These are phyloP conservation scores for Loris lydekkerianus DNA, from an alignment of 2,797 vertebrate species.

Conservation along the genomic window DNA sequence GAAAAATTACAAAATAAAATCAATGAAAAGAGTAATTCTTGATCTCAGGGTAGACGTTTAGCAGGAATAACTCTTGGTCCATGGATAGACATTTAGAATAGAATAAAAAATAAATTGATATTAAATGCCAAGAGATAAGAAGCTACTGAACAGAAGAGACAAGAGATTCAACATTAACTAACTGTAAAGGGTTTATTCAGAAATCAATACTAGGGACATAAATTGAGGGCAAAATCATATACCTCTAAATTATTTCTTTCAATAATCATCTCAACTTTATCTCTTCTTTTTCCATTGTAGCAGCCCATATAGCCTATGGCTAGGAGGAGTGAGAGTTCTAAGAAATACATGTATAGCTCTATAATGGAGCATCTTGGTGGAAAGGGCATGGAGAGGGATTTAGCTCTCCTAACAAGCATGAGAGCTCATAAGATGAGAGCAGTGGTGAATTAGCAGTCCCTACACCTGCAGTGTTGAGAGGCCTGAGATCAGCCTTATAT, in stretches of 20 bases:
- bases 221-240: neutral
- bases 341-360: too few relatives aligned
- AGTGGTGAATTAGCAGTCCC: too few relatives aligned
- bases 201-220: constrained; percentile 4
- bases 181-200: neutral
- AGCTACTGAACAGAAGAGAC: neutral
- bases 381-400: too few relatives aligned
- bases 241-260: neutral
- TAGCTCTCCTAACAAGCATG: too few relatives aligned
- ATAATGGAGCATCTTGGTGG: too few relatives aligned
- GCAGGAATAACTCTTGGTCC: neutral
- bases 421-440: too few relatives aligned
- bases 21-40: neutral
- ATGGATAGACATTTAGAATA: neutral
- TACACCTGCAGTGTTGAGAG: too few relatives aligned
- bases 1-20: neutral
- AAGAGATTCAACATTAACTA: neutral
- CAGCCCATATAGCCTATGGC: too few relatives aligned
- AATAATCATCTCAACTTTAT: neutral
- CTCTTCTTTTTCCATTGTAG: neutral
- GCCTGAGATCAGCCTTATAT: too few relatives aligned
- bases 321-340: too few relatives aligned
- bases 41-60: neutral
- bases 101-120: neutral
- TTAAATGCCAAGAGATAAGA: neutral